Base-by-base conservation (phyloP, 2,797 vertebrate genomes). In the Enteromius afrohamiltoni region DNA sequence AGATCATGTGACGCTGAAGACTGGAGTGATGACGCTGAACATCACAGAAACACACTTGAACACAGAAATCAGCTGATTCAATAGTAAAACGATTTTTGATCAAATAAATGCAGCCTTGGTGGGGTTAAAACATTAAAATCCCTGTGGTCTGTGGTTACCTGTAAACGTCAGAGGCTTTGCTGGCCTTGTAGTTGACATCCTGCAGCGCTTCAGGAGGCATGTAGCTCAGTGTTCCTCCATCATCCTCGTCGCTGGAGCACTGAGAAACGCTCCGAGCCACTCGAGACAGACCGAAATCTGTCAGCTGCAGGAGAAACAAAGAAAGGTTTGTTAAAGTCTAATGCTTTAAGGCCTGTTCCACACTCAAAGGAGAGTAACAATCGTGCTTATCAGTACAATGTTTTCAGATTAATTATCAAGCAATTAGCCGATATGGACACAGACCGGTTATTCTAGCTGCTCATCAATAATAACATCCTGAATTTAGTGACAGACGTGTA, bases 181-280 rank as follows among this genome's bases (percentile, higher is more conserved):
- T 82, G 0, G 94, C 92, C 2, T 19, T 83, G 87, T 93, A 95
- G 0, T 69, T 58, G 1, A 58, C 0, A 1, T 87, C 0, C 0
- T 13, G 0, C 70, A 95, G 94, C 0, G 95, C 93, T 85, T 95
- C 95, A 0, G 95, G 95, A 0, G 95, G 94, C 94, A 95, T 94
- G 88, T 94, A 95, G 84, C 82, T 91, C n/a, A 88, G 75, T 0
- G 94, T 94, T 0, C 95, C 95, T 0, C 85, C 92, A 47, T 89
- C 90, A 0, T 88, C 88, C 0, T 71, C 55, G 0, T 26, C 68
- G 31, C 53, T 83, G 29, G 82, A 82, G 42, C 0, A 0, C 3
- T 37, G 84, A 0, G 89, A 85, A 68, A 85, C 0, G 19, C 89
- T 93, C 42, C 69, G 82, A 75, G 83, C 90, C 71, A 88, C 16